A percentile compares a stretch with the other conserved stretches of the same genome.
Evolutionary conservation across 2,888 invertebrate genomes (phyloP).

Genomic region (Scaptomyza parva): DNA sequence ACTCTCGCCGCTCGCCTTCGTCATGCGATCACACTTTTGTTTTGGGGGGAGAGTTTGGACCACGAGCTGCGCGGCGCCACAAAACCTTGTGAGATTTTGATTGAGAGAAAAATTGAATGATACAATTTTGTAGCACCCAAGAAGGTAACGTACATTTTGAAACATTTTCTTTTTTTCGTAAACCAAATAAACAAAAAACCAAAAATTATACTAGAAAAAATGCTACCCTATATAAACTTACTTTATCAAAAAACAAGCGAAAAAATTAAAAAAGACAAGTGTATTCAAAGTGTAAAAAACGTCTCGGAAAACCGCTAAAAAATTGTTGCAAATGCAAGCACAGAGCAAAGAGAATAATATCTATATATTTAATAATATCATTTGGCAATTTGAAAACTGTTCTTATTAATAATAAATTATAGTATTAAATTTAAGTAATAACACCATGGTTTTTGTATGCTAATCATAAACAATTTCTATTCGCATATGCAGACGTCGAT

Average conservation of each 20-base stretch:
- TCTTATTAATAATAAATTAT: slow-evolving; percentile 27
- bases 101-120: slow-evolving; percentile 79
- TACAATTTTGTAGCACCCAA: slow-evolving; percentile 80
- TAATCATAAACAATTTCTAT: slow-evolving; percentile 31
- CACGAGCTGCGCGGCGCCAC: slow-evolving; percentile 73
- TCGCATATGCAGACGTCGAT: slow-evolving; percentile 91
- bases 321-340: slow-evolving; percentile 66
- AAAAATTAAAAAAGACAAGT: slow-evolving; percentile 70
- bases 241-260: slow-evolving; percentile 37
- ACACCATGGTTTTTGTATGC: slow-evolving; percentile 1
- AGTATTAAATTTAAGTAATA: not conserved
- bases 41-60: slow-evolving; percentile 76
- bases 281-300: slow-evolving; percentile 79
- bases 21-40: slow-evolving; percentile 63
- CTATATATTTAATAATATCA: slow-evolving; percentile 28
- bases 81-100: slow-evolving; percentile 77
- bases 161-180: slow-evolving; percentile 78
- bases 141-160: slow-evolving; percentile 80
- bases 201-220: slow-evolving; percentile 27
- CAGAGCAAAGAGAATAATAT: slow-evolving; percentile 50
- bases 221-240: slow-evolving; percentile 33
- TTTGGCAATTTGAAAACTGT: slow-evolving; percentile 75
- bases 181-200: slow-evolving; percentile 33
- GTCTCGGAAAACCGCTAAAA: slow-evolving; percentile 78
- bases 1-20: slow-evolving; percentile 74